These are phyloP conservation scores for Agrochola macilenta DNA, from an alignment of 2,888 invertebrate species.

Conservation along the genomic window DNA sequence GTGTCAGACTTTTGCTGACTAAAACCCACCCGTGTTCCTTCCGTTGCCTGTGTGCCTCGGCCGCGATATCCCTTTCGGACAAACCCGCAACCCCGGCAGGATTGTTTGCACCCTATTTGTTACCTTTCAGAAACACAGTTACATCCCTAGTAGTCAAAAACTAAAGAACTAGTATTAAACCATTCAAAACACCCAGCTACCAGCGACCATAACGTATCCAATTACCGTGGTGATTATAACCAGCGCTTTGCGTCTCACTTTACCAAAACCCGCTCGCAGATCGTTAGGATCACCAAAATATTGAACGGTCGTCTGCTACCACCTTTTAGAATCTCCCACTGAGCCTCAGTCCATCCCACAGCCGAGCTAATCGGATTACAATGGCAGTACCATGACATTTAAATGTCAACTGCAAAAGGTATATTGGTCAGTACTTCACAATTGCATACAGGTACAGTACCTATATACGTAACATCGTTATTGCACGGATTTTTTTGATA, in stretches of 20 bases:
- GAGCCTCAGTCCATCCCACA: slow-evolving; percentile 59
- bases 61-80: too few relatives aligned
- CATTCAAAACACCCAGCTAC: not conserved
- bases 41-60: too few relatives aligned
- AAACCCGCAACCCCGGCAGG: too few relatives aligned
- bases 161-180: slow-evolving; percentile 6
- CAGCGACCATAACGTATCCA: slow-evolving; percentile 44
- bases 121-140: not conserved
- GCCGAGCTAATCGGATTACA: slow-evolving; percentile 79
- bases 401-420: slow-evolving; percentile 72
- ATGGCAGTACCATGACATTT: slow-evolving; percentile 75
- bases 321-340: slow-evolving; percentile 59
- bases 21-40: too few relatives aligned
- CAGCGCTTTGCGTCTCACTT: slow-evolving; percentile 52
- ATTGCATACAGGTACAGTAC: slow-evolving; percentile 22
- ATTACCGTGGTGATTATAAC: slow-evolving; percentile 60
- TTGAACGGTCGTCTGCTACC: slow-evolving; percentile 56
- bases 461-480: slow-evolving; percentile 27
- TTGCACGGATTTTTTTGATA: slow-evolving; percentile 37
- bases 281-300: slow-evolving; percentile 67
- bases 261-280: slow-evolving; percentile 60
- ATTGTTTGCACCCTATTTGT: too few relatives aligned
- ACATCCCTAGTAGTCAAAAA: not conserved
- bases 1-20: too few relatives aligned
- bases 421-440: slow-evolving; percentile 55